Evolutionary conservation across 30 jellyfish, hydroid and myxozoan genomes (phyloP).

Genomic region (Mastigias papua): DNA sequence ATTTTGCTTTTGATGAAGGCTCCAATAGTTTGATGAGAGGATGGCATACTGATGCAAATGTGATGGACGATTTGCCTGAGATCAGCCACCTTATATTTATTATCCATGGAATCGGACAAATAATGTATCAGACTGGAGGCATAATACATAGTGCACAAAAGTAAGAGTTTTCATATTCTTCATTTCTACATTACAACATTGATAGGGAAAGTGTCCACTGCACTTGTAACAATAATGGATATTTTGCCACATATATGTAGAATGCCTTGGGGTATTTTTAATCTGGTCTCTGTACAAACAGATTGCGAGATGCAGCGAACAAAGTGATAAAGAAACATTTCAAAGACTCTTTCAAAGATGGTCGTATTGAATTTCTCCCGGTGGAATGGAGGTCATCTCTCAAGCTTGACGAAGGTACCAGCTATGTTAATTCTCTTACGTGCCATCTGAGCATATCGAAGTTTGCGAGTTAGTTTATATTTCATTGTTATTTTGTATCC

Average conservation of each 20-base stretch:
- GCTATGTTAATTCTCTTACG: too few species aligned
- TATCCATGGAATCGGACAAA: conserved; percentile 96
- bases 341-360: conserved; percentile 52
- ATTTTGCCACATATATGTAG: neutral
- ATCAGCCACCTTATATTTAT: conserved; percentile 79
- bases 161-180: conserved; percentile 20
- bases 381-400: conserved; percentile 96
- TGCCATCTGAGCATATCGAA: too few species aligned
- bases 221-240: too few species aligned
- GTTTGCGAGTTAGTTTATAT: too few species aligned
- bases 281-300: neutral
- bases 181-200: too few species aligned
- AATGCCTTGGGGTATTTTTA: neutral
- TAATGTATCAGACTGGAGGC: conserved; percentile 88
- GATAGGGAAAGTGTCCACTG: too few species aligned
- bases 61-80: conserved; percentile 69
- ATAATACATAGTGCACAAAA: conserved; percentile 80
- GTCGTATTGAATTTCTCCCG: conserved; percentile 90
- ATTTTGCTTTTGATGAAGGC: neutral
- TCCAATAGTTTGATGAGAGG: conserved; percentile 78
- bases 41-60: conserved; percentile 77
- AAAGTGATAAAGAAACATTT: conserved; percentile 65
- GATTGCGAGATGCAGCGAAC: conserved; percentile 78
- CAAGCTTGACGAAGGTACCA: conserved; percentile 94
- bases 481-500: too few species aligned